Conservation (phyloP, 2,797 vertebrate species). For the Hydrolagus colliei region DNA sequence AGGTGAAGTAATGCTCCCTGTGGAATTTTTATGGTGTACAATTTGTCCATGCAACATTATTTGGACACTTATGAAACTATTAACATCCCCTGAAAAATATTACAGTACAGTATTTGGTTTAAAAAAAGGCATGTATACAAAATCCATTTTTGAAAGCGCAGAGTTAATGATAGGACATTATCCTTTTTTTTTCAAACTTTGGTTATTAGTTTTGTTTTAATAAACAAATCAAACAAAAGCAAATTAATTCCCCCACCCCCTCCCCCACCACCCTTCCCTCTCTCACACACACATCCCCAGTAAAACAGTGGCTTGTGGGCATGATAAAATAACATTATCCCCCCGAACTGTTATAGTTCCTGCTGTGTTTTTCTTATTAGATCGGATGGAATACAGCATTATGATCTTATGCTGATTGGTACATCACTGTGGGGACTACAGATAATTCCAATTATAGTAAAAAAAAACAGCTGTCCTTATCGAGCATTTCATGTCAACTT, state of each 20-base stretch:
- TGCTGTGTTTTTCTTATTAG: conserved; percentile 67
- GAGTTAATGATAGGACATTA: not conserved
- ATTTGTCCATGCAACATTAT: too few species aligned
- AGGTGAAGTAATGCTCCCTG: too few species aligned
- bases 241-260: conserved; percentile 36
- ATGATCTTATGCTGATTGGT: conserved; percentile 47
- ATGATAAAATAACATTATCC: conserved; percentile 50
- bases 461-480: conserved; percentile 26
- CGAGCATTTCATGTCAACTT: conserved; percentile 27
- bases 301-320: conserved; percentile 26
- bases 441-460: conserved; percentile 31
- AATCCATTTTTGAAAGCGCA: too few species aligned
- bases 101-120: too few species aligned
- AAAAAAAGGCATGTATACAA: too few species aligned
- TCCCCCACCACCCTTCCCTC: not conserved
- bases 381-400: conserved; percentile 62
- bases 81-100: too few species aligned
- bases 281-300: not conserved
- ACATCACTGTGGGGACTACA: conserved; percentile 19
- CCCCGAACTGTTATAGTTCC: conserved; percentile 52
- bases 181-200: not conserved
- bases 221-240: conserved; percentile 36
- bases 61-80: too few species aligned
- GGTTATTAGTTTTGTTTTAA: conserved; percentile 32
- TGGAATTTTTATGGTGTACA: too few species aligned